Evolutionary conservation across 2,888 invertebrate genomes (phyloP).

Genomic region (Standfussiana lucernea): DNA sequence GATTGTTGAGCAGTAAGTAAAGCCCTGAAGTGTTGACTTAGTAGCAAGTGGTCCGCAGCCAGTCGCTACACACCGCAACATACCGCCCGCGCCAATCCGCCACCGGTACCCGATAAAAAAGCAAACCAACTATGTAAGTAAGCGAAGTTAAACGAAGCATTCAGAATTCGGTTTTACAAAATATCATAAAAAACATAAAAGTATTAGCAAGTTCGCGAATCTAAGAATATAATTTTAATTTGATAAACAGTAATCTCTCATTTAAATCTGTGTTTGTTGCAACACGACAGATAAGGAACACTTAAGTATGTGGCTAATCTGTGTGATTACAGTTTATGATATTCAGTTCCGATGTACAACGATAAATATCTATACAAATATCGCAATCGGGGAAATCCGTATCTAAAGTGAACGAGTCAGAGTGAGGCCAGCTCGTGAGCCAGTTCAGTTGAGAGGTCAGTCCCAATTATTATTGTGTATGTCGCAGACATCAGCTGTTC

Average conservation of each 20-base stretch:
- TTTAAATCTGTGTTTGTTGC: conserved; percentile 6
- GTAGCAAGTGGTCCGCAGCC: no score
- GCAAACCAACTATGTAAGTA: no score
- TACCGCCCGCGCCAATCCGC: no score
- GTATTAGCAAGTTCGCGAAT: background rate
- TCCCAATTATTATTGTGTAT: background rate
- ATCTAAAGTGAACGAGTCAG: background rate
- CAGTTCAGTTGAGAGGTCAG: background rate
- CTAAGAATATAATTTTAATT: conserved; percentile 8
- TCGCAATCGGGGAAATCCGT: background rate
- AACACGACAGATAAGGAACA: background rate
- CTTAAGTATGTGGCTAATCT: background rate
- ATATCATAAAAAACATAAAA: background rate
- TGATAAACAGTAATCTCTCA: conserved; percentile 16
- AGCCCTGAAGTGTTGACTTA: no score
- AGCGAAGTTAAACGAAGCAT: no score
- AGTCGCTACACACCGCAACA: no score
- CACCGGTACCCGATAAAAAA: no score
- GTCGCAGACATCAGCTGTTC: background rate
- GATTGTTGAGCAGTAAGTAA: no score
- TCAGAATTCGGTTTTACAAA: no score
- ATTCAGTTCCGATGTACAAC: background rate
- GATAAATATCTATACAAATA: background rate
- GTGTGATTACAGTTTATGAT: conserved; percentile 8
- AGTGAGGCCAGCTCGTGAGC: background rate